Evolutionary conservation across 1,140 invertebrate genomes (phyloP).

Genomic region (Gonatopus flavifemur): DNA sequence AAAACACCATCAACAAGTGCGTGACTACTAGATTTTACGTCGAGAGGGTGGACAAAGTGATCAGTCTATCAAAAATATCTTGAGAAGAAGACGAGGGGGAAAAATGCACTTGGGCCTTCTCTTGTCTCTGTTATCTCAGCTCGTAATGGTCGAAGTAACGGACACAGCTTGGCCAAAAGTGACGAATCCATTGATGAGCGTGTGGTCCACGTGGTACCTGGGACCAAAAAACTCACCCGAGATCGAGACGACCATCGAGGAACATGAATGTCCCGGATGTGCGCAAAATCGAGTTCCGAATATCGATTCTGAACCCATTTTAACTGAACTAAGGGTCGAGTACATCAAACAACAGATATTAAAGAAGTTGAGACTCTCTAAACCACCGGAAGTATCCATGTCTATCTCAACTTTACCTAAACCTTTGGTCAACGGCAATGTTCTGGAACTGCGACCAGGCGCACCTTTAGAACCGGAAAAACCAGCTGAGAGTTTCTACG

Average conservation of each 20-base stretch:
- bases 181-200: conserved; percentile 39
- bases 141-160: conserved; percentile 1
- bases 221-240: conserved; percentile 19
- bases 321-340: conserved; percentile 69
- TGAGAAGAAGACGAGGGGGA: neutral
- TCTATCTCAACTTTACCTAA: conserved; percentile 65
- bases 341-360: conserved; percentile 81
- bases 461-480: conserved; percentile 46
- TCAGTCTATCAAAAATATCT: no score
- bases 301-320: conserved; percentile 39
- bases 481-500: conserved; percentile 72
- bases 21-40: no score
- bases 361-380: conserved; percentile 72
- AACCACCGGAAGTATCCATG: conserved; percentile 66
- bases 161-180: conserved; percentile 31
- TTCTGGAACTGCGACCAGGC: conserved; percentile 48
- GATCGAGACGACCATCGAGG: neutral
- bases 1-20: no score
- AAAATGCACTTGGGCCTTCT: neutral
- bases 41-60: neutral
- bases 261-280: conserved; percentile 39
- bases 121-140: conserved; percentile 24
- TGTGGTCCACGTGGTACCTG: conserved; percentile 39
- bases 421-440: conserved; percentile 68
- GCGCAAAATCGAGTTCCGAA: conserved; percentile 39